Percentiles rank a stretch among this genome's conserved stretches.
These are phyloP conservation scores for Nerophis ophidion DNA, from an alignment of 2,113 vertebrate genomes.

Conservation along the genomic window DNA sequence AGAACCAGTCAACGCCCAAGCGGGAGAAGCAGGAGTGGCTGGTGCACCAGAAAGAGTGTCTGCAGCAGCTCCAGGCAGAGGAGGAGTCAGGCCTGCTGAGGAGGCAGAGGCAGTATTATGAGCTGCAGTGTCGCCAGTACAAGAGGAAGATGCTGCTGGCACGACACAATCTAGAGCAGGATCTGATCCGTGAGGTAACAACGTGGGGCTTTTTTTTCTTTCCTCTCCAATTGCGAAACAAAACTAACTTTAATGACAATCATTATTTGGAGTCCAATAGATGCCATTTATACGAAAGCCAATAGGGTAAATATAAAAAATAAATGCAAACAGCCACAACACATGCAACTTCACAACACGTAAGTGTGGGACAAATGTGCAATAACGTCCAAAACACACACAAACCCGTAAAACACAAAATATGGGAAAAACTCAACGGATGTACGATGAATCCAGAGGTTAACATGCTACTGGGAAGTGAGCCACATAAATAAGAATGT, in stretches of 20 bases:
- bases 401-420: too few species aligned
- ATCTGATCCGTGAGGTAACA: slow-evolving; percentile 83
- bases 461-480: too few species aligned
- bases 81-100: slow-evolving; percentile 83
- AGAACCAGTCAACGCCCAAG: slow-evolving; percentile 89
- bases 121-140: slow-evolving; percentile 86
- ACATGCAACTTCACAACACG: too few species aligned
- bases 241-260: neutral
- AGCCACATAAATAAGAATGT: too few species aligned
- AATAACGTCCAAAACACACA: too few species aligned
- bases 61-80: slow-evolving; percentile 85
- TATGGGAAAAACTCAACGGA: too few species aligned
- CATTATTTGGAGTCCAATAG: neutral
- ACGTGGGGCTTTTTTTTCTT: neutral
- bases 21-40: slow-evolving; percentile 90
- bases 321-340: too few species aligned
- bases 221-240: neutral
- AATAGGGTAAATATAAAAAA: too few species aligned
- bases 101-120: slow-evolving; percentile 85
- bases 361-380: too few species aligned
- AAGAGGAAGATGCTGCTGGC: slow-evolving; percentile 88
- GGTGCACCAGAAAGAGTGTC: slow-evolving; percentile 85
- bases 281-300: neutral
- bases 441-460: too few species aligned
- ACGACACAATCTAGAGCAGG: slow-evolving; percentile 86